Evolutionary conservation across 2,888 invertebrate species (phyloP).

Genomic region (Drosophila limbata): DNA sequence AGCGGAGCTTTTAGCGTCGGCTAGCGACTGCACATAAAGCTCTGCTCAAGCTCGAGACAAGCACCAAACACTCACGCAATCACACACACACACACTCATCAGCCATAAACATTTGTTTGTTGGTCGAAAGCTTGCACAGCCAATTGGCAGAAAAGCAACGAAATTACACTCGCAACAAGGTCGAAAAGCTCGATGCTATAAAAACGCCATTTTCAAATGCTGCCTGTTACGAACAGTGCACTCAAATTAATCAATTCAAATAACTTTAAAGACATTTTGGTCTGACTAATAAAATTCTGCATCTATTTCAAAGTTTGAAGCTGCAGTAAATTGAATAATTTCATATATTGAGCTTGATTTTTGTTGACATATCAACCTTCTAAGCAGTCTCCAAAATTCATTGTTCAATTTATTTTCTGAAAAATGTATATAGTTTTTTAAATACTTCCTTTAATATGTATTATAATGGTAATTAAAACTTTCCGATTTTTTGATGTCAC

Average conservation of each 20-base stretch:
- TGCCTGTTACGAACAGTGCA: not conserved
- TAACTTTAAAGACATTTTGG: not conserved
- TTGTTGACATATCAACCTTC: not conserved
- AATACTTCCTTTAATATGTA: no score
- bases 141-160: not conserved
- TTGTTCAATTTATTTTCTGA: no score
- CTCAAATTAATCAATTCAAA: not conserved
- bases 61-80: not conserved
- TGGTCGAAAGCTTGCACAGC: constrained; percentile 36
- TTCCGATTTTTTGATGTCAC: not conserved
- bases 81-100: constrained; percentile 4
- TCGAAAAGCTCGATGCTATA: constrained; percentile 20
- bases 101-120: constrained; percentile 19
- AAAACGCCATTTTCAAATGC: not conserved
- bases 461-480: no score
- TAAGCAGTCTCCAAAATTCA: not conserved
- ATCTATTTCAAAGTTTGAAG: not conserved
- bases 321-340: not conserved
- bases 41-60: constrained; percentile 38
- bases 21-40: constrained; percentile 72
- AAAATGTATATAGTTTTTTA: no score
- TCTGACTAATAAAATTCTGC: not conserved
- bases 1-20: constrained; percentile 69
- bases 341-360: not conserved
- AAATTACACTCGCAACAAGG: not conserved